These are phyloP conservation scores for Zaprionus nigranus DNA, from an alignment of 1,140 invertebrate species.

Conservation along the genomic window DNA sequence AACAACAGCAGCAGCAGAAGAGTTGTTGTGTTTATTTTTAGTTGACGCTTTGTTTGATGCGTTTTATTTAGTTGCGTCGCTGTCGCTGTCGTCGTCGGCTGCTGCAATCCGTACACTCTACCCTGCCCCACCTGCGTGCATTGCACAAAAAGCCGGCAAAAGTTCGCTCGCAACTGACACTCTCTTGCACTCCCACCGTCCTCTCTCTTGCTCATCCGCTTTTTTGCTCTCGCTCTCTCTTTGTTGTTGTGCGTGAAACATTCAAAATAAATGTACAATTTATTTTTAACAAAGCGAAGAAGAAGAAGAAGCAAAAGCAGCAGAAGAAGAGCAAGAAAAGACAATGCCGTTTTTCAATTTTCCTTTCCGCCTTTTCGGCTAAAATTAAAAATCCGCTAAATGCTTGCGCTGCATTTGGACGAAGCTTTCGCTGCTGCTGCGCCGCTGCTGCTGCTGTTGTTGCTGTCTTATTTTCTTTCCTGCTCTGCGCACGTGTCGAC, in stretches of 20 bases:
- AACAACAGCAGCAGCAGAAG: background rate
- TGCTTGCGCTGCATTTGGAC: constrained; percentile 45
- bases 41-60: constrained; percentile 53
- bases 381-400: constrained; percentile 75
- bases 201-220: constrained; percentile 11
- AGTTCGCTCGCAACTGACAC: constrained; percentile 18
- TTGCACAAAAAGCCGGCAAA: constrained; percentile 59
- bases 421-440: constrained; percentile 18
- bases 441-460: constrained; percentile 14
- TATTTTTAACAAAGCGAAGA: constrained; percentile 67
- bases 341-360: constrained; percentile 71
- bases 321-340: constrained; percentile 19
- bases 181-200: constrained; percentile 21
- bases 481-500: constrained; percentile 69
- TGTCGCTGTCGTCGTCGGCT: background rate
- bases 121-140: background rate
- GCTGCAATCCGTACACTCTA: constrained; percentile 16
- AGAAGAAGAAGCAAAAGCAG: too few species aligned
- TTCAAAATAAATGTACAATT: constrained; percentile 62
- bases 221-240: constrained; percentile 19
- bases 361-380: constrained; percentile 62
- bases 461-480: constrained; percentile 65
- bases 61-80: constrained; percentile 42
- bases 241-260: constrained; percentile 52
- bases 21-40: constrained; percentile 53